Base-by-base conservation (phyloP, 2,797 vertebrate genomes). In the Helostoma temminkii region DNA sequence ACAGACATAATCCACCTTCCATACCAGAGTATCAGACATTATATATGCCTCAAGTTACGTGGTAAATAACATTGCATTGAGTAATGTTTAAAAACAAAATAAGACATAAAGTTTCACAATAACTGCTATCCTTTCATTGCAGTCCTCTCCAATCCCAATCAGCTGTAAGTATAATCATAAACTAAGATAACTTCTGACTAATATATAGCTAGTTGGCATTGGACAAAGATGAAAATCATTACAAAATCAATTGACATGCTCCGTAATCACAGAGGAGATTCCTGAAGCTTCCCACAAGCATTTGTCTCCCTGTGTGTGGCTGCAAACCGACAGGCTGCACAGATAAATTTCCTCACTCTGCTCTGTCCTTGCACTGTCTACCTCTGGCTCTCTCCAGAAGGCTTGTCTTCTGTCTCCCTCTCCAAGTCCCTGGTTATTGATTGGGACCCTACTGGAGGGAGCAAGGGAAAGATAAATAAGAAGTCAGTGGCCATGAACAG, bases 381-480 rank as follows among this genome's bases (percentile, higher is more conserved):
- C 58, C 28, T 47, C 62, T 37, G 45, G 55, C 60, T 83, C 62
- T 36, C 66, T 67, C 50, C 76, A 66, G 71, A 89, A 80, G 75
- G 85, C 83, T 91, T 83, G 84, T 88, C 85, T 86, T 87, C 77
- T 78, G 72, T 84, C 88, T 83, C 72, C 59, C 71, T 86, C 71
- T 74, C 68, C 80, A 71, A 89, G 88, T 89, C 84, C 71, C 73
- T 78, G 70, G 63, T 76, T 93, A 94, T 94, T 88, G 93, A 94
- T 93, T 88, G 78, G 76, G 69, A 78, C 76, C 74, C 55, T 71
- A 81, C 84, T 83, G 80, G 80, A 83, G 74, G 83, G 83, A 90
- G 78, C 67, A 67, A 49, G 80, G 55, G 83, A 78, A 90, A 90
- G 90, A 94, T 87, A 91, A 92, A 93, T 92, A 92, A 84, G 80